Conservation (phyloP, 2,797 vertebrate genomes). For the Xenops minutus region DNA sequence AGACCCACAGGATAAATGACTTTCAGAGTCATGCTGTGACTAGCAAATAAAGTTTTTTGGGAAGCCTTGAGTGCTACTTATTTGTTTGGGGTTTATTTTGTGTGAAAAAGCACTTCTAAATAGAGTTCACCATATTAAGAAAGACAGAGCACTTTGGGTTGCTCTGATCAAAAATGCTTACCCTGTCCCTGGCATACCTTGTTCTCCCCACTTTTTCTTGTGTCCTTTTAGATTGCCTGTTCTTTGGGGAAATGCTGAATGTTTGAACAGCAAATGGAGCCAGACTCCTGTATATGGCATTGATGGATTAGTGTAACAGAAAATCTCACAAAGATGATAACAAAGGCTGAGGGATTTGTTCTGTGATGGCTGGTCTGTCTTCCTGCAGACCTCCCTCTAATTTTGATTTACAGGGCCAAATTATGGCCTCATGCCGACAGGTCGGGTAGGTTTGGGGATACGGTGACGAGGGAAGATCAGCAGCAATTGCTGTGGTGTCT, state of each 20-base stretch:
- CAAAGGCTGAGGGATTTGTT: neutral
- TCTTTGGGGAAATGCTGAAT: neutral
- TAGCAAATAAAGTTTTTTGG: neutral
- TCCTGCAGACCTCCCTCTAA: neutral
- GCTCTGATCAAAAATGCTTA: neutral
- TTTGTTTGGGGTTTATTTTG: neutral
- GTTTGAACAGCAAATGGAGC: neutral
- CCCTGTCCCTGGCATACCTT: neutral
- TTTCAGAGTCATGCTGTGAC: neutral
- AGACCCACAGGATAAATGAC: neutral
- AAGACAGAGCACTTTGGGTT: neutral
- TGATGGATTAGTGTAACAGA: neutral
- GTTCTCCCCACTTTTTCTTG: neutral
- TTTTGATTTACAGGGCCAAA: neutral
- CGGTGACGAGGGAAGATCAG: neutral
- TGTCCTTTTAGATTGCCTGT: neutral
- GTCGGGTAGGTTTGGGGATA: neutral
- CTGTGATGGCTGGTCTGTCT: neutral
- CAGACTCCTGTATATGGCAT: neutral
- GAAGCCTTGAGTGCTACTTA: neutral
- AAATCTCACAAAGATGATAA: neutral
- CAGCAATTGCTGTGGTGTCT: neutral
- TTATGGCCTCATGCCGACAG: fast-evolving
- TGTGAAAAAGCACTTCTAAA: neutral
- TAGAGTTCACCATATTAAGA: neutral